Conservation (phyloP, 2,888 invertebrate species). For the Amphipyra berbera region DNA sequence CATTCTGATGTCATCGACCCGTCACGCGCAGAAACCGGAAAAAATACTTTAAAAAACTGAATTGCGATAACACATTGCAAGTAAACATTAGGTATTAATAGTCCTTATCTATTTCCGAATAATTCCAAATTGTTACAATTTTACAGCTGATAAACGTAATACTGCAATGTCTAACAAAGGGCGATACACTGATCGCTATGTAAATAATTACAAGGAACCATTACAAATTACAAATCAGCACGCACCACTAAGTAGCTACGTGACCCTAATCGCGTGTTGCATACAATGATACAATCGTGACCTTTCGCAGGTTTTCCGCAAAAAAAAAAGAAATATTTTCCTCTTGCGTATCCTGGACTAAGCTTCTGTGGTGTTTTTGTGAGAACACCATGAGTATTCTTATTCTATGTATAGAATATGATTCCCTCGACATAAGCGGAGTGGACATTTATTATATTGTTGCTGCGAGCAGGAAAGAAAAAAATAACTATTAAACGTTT, state of each 20-base stretch:
- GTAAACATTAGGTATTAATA: conserved; percentile 5
- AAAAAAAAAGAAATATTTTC: conserved; percentile 43
- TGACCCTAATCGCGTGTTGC: conserved; percentile 56
- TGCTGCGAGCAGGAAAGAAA: too few species aligned
- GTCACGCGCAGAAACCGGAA: not conserved
- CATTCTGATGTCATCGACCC: not conserved
- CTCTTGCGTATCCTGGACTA: conserved; percentile 14
- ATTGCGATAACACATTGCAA: conserved; percentile 3
- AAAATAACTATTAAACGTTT: too few species aligned
- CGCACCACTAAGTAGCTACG: conserved; percentile 36
- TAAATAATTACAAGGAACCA: conserved; percentile 32
- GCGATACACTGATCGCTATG: conserved; percentile 8
- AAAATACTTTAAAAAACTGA: not conserved
- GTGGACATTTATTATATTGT: not conserved
- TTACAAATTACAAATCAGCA: conserved; percentile 32
- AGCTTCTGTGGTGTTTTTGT: conserved; percentile 7
- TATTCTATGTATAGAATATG: not conserved
- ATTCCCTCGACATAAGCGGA: not conserved
- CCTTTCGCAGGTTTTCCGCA: conserved; percentile 51
- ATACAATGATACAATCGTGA: conserved; percentile 49
- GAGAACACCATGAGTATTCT: not conserved
- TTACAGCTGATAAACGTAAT: conserved; percentile 18
- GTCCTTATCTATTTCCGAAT: conserved; percentile 21
- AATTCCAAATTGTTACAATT: not conserved
- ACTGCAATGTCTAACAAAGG: conserved; percentile 1